phyloP scores from a whole-genome alignment of 2,797 vertebrate species.

The Bothrops alternatus region DNA sequence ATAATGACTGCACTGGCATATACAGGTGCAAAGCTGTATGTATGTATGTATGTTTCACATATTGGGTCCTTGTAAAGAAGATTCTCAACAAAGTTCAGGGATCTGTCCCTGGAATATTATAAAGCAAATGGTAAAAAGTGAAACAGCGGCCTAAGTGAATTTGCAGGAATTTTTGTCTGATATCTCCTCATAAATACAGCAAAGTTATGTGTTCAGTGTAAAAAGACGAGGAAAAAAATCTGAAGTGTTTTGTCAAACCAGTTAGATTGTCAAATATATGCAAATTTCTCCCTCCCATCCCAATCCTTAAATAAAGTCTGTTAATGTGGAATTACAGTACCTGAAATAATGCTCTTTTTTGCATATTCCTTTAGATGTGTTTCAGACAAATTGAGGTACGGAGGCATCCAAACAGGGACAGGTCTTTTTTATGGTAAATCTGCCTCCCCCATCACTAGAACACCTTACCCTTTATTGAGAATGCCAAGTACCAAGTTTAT shows the following conservation, averaged over 20 bases:
- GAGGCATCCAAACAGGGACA: neutral
- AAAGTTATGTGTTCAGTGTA: neutral
- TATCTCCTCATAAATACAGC: neutral
- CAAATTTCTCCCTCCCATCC: neutral
- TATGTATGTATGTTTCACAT: neutral
- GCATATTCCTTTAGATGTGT: neutral
- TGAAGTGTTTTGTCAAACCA: neutral
- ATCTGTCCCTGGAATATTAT: neutral
- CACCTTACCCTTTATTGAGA: neutral
- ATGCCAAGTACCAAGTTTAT: neutral
- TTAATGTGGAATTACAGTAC: neutral
- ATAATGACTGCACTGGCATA: neutral
- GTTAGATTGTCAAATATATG: neutral
- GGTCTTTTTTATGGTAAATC: neutral
- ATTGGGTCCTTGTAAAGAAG: neutral
- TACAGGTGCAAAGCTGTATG: neutral
- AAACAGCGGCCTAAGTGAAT: neutral
- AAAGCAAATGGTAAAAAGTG: neutral
- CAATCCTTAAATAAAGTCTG: neutral
- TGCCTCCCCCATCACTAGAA: neutral
- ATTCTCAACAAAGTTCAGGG: neutral
- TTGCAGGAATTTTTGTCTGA: neutral
- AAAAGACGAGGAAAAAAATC: neutral
- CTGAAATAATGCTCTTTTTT: neutral
- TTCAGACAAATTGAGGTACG: neutral